Base-by-base conservation (phyloP, 2,888 invertebrate genomes). In the Steinernema scapterisci region DNA sequence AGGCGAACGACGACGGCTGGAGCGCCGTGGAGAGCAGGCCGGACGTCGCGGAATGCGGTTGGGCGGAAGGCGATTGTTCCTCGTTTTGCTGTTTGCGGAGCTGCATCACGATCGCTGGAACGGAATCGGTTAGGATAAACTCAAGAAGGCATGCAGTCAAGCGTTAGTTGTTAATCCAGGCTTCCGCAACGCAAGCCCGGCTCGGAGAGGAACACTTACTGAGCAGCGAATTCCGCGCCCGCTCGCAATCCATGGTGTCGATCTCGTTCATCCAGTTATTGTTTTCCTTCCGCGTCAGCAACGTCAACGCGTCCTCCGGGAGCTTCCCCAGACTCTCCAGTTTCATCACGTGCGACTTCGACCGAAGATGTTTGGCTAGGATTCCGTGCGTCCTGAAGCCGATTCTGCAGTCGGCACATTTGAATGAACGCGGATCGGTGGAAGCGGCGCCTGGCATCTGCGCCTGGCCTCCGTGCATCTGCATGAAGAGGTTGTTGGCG, bases 301-400 rank as follows among this genome's bases (percentile, higher is more conserved):
- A 94, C 11, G 95, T 94, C 88, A 95, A 95, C 56, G 95, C 93
- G 73, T 95, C 96, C 7, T 78, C 94, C 0, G 96, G 95, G 81
- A 97, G 90, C 89, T 95, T 95, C 75, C 94, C 94, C 79, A 95
- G 90, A 88, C 94, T 94, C 77, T 89, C 89, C 77, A 89, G 78
- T 44, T 85, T 85, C 73, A 83, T 85, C 63, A 89, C 87, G 82
- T 90, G 90, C 44, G 84, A 84, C 76, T 88, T 88, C 56, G 89
- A 89, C 75, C 97, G 92, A 77, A 97, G 91, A 90, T 99, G 97
- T 89, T 97, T 97, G 0, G 96, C 95, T 85, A 99, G 90, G 89
- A 97, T 97, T 0, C 97, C 97, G 87, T 95, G 96, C 86, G 96
- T 96, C 9, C 90, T 85, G 88, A 99, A 97, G 9, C 95, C 96